Base-by-base conservation (phyloP, 2,113 vertebrate genomes). In the Hylia prasina region DNA sequence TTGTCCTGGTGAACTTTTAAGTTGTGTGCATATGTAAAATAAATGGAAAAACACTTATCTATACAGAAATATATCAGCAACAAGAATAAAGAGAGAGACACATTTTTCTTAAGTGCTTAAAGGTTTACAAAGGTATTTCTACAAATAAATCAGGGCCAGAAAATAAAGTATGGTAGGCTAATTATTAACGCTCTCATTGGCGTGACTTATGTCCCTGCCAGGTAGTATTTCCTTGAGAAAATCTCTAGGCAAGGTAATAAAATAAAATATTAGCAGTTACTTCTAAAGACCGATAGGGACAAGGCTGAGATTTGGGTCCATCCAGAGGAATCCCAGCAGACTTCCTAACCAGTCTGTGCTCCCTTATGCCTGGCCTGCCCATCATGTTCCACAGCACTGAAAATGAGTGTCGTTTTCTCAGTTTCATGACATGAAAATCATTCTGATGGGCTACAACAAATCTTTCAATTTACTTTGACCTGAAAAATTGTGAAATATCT, bases 301-400 rank as follows among this genome's bases (percentile, higher is more conserved):
- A 50, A 30, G n/a, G 18, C 16, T 23, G 54, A 86, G 5, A 11
- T 58, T 94, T 90, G 66, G 5, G 15, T 57, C 50, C 42, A 21
- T 12, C 33, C 47, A 35, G 8, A 25, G 64, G 18, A 61, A 54
- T 77, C 39, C 42, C 72, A 58, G 27, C 42, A 81, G 72, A 70
- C 1, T 60, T 69, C 50, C 31, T 56, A n/a, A 44, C 15, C 31
- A 1, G 0, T 11, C 20, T 6, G 31, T 45, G 13, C 21, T 77
- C 27, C 39, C 45, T 30, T 54, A 6, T 66, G 56, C 51, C 54
- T 89, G 64, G 51, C 51, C 68, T 89, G 68, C 60, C 15, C 5
- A 17, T 30, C 45, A 13, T 2, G 0, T 37, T 72, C 23, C n/a
- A 13, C 33, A 42, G 77, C 2, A 1, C 39, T 22, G 42, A 57